Evolutionary conservation across 2,113 vertebrate species (phyloP).

Genomic region (Odocoileus virginianus): DNA sequence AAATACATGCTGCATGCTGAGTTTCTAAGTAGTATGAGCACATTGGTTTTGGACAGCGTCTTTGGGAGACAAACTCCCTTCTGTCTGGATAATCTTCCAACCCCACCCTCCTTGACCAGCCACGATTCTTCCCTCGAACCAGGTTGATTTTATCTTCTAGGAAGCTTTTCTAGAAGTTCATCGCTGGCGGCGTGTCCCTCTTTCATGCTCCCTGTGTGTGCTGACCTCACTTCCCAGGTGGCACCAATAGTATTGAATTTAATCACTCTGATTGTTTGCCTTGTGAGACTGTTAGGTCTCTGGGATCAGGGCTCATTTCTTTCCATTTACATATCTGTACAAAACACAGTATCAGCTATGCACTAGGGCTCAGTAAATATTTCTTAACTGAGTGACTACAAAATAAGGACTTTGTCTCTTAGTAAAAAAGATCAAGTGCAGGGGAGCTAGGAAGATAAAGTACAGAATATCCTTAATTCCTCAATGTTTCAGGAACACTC

Average conservation of each 20-base stretch:
- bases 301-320: not conserved
- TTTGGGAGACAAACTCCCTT: not conserved
- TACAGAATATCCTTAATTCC: not conserved
- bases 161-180: not conserved
- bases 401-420: slow-evolving; percentile 1
- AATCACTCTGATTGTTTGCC: not conserved
- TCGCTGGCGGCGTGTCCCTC: not conserved
- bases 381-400: slow-evolving; percentile 17
- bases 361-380: not conserved
- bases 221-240: not conserved
- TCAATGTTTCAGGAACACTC: slow-evolving; percentile 3
- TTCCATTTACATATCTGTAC: not conserved
- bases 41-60: no score
- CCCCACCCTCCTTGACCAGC: not conserved
- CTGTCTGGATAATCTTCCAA: not conserved
- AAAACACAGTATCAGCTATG: not conserved
- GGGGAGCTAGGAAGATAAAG: not conserved
- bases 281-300: not conserved
- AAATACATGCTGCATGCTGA: no score
- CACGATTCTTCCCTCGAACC: not conserved
- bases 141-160: not conserved
- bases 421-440: not conserved
- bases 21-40: not conserved
- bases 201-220: not conserved
- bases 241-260: not conserved